These are phyloP conservation scores for Ellobius talpinus DNA, from an alignment of 2,113 vertebrate species.

Conservation along the genomic window DNA sequence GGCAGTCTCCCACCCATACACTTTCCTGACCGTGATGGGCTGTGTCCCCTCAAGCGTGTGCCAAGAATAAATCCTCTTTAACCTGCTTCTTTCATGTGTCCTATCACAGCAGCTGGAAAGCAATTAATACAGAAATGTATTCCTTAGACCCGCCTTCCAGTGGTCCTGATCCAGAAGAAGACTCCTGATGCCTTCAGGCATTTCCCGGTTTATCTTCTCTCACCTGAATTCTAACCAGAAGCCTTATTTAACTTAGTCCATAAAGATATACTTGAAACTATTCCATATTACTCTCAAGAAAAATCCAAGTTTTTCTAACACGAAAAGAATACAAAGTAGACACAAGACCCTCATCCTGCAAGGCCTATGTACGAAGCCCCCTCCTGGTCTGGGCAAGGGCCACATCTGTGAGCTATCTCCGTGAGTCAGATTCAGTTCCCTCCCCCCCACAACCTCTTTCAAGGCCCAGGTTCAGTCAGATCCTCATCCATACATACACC, in stretches of 20 bases:
- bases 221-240: neutral
- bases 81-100: neutral
- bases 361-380: neutral
- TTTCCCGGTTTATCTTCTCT: neutral
- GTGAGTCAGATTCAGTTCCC: neutral
- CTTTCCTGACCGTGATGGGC: neutral
- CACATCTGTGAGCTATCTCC: neutral
- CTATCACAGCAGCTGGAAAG: neutral
- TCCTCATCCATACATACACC: neutral
- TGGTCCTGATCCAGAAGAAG: neutral
- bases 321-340: neutral
- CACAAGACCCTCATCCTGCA: neutral
- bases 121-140: neutral
- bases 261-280: neutral
- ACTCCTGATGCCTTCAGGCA: neutral
- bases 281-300: constrained; percentile 4
- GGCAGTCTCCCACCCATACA: neutral
- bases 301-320: constrained; percentile 31
- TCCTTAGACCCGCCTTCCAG: neutral
- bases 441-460: neutral
- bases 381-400: neutral
- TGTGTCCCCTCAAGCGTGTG: neutral
- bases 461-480: neutral
- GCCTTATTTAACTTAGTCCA: neutral
- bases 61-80: neutral